phyloP scores from a whole-genome alignment of 2,113 vertebrate genomes.

The Sinocyclocheilus anophthalmus region DNA sequence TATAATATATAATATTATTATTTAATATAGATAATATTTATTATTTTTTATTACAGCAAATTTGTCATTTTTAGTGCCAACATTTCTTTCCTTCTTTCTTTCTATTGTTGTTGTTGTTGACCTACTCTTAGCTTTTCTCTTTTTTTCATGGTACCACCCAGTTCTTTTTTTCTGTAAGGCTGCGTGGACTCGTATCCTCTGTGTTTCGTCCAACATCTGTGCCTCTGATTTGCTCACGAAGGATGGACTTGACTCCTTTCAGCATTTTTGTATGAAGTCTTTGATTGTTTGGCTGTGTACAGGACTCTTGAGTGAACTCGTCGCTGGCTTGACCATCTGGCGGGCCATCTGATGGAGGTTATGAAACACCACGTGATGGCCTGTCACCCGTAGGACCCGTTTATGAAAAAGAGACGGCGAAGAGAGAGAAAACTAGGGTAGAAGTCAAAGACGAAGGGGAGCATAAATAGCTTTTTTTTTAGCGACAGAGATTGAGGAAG shows the following conservation, averaged over 20 bases:
- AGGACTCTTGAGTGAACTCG: conserved; percentile 30
- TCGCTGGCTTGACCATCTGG: conserved; percentile 62
- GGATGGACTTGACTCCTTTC: conserved; percentile 5
- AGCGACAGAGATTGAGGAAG: conserved; percentile 50
- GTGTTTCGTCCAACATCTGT: conserved; percentile 1
- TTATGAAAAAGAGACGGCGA: conserved; percentile 54
- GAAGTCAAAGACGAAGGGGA: conserved; percentile 48
- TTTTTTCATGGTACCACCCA: background rate
- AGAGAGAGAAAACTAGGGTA: conserved; percentile 39
- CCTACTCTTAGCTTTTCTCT: background rate
- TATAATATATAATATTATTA: background rate
- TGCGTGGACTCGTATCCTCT: conserved; percentile 41
- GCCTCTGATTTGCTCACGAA: conserved; percentile 2
- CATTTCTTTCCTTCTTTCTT: no score
- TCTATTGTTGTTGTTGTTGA: background rate
- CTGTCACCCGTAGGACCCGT: conserved; percentile 44
- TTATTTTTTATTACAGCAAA: background rate
- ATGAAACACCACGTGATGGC: conserved; percentile 55
- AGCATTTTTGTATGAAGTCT: conserved; percentile 14
- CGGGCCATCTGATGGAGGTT: conserved; percentile 54
- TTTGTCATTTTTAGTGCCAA: background rate
- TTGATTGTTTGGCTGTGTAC: conserved; percentile 41
- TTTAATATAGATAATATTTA: background rate
- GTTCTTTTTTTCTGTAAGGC: background rate
- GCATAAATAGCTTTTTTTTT: conserved; percentile 57